Percentiles rank a stretch among this genome's conserved stretches.
Evolutionary conservation across 2,797 vertebrate species (phyloP).

Genomic region (Caiman crocodilus): DNA sequence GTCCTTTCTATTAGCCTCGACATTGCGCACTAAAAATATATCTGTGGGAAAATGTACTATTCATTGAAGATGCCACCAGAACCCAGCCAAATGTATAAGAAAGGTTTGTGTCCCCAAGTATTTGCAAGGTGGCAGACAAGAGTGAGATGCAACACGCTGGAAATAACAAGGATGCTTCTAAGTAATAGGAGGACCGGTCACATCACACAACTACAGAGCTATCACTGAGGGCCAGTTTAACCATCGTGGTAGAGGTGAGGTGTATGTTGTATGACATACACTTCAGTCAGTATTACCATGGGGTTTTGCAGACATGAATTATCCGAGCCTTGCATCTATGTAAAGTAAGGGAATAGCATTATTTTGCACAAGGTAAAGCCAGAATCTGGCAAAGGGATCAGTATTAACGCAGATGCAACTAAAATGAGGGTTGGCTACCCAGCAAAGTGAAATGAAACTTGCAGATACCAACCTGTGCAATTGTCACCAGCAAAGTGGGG

Average conservation of each 20-base stretch:
- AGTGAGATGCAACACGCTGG: not conserved
- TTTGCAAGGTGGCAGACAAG: not conserved
- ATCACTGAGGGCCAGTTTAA: too few species aligned
- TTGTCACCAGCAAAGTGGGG: not conserved
- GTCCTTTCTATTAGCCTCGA: too few species aligned
- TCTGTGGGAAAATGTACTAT: too few species aligned
- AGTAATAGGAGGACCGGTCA: too few species aligned
- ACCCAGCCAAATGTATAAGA: too few species aligned
- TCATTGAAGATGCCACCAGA: too few species aligned
- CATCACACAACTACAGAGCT: too few species aligned
- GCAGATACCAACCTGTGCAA: not conserved
- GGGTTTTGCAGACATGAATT: not conserved
- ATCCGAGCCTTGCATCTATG: not conserved
- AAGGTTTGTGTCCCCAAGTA: too few species aligned
- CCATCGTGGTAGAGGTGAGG: too few species aligned
- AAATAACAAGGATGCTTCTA: not conserved
- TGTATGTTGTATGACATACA: too few species aligned
- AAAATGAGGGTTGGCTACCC: constrained; percentile 5
- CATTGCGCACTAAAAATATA: too few species aligned
- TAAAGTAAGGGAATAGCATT: not conserved
- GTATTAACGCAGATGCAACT: too few species aligned
- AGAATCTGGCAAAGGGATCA: not conserved
- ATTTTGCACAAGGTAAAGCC: not conserved
- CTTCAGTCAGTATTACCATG: not conserved
- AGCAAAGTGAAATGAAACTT: not conserved